These are phyloP conservation scores for Corapipo altera DNA, from an alignment of 2,113 vertebrate species.

Conservation along the genomic window DNA sequence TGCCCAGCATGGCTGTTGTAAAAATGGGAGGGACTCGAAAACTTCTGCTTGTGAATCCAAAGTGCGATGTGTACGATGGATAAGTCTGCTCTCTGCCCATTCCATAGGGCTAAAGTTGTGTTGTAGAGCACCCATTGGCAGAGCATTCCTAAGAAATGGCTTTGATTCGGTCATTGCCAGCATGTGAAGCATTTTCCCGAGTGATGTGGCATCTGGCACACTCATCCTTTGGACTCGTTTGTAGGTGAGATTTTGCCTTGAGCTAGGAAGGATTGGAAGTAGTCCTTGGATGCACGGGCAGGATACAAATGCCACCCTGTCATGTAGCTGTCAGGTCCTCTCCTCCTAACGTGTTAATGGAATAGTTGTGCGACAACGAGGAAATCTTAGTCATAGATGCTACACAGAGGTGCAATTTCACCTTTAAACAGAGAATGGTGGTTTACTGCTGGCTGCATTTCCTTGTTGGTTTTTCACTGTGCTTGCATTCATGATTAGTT, in stretches of 20 bases:
- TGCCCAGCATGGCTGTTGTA: background rate
- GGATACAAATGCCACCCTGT: background rate
- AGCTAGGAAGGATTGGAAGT: background rate
- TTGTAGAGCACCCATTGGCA: background rate
- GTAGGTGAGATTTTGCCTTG: conserved; percentile 25
- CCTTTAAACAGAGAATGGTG: background rate
- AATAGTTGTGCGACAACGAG: background rate
- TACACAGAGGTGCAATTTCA: background rate
- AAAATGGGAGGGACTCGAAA: background rate
- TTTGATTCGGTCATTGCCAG: background rate
- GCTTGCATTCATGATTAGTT: background rate
- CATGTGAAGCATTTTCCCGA: fast-evolving
- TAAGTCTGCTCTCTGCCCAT: background rate
- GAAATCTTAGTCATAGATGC: background rate
- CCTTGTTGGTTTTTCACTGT: background rate
- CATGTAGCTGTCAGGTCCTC: background rate
- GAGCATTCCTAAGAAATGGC: background rate
- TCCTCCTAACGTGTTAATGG: background rate
- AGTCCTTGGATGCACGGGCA: background rate
- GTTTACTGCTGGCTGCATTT: background rate
- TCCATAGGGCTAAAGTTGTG: background rate
- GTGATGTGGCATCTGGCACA: background rate
- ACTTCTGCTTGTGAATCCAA: background rate
- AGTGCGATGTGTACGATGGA: background rate
- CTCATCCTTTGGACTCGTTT: background rate